Evolutionary conservation across 2,113 vertebrate species (phyloP).

Genomic region (Nestor notabilis): DNA sequence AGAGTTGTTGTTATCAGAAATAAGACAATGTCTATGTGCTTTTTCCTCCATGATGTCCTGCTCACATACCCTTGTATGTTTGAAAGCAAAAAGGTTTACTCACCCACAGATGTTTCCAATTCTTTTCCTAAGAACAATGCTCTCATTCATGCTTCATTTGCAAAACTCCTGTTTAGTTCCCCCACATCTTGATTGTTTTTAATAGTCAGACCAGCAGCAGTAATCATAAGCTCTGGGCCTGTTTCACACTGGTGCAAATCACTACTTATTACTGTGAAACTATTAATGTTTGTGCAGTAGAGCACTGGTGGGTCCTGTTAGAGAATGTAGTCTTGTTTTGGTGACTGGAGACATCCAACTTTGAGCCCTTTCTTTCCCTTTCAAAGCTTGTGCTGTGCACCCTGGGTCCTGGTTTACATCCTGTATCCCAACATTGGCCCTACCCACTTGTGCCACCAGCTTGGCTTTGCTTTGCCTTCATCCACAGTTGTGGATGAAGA

Average conservation of each 20-base stretch:
- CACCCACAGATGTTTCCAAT: slow-evolving; percentile 15
- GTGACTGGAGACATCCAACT: not conserved
- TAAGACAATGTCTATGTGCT: not conserved
- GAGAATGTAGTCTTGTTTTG: no score
- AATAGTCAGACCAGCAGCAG: not conserved
- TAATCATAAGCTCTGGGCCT: not conserved
- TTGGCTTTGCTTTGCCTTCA: not conserved
- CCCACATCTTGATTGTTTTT: not conserved
- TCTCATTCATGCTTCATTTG: not conserved
- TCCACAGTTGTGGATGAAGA: not conserved
- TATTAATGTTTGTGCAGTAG: not conserved
- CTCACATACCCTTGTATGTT: not conserved
- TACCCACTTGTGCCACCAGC: not conserved
- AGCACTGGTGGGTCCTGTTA: not conserved
- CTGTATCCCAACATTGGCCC: not conserved
- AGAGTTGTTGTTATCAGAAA: not conserved
- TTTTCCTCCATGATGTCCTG: not conserved
- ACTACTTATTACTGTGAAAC: not conserved
- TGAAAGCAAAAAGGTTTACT: not conserved
- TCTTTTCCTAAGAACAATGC: not conserved
- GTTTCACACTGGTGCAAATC: not conserved
- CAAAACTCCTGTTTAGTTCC: not conserved
- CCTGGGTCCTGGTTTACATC: not conserved
- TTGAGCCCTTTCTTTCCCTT: not conserved
- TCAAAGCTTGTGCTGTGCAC: not conserved